phyloP scores from a whole-genome alignment of 2,797 vertebrate genomes.

The Trachurus trachurus region DNA sequence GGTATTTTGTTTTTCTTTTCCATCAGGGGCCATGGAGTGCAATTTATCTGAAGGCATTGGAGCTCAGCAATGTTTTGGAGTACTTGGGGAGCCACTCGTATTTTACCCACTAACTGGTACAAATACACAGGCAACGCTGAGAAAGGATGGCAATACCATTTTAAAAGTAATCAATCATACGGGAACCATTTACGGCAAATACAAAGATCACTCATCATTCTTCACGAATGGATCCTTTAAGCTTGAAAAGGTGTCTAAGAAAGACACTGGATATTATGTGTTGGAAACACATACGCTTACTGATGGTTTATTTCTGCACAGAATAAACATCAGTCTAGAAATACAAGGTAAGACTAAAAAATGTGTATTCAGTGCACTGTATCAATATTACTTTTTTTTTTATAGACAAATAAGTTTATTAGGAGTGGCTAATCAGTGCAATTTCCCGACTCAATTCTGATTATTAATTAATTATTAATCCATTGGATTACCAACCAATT shows the following conservation, averaged over 20 bases:
- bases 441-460: too few relatives aligned
- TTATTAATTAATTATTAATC: too few relatives aligned
- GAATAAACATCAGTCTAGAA: slow-evolving; percentile 10
- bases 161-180: background rate
- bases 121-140: background rate
- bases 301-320: accelerated
- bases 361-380: too few relatives aligned
- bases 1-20: background rate
- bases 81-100: background rate
- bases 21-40: slow-evolving; percentile 7
- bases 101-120: background rate
- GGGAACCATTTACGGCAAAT: background rate
- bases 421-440: too few relatives aligned
- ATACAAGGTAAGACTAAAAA: slow-evolving; percentile 16
- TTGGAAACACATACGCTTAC: background rate
- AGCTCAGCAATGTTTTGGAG: slow-evolving; percentile 15
- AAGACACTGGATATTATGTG: slow-evolving; percentile 18
- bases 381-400: too few relatives aligned
- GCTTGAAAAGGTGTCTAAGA: background rate
- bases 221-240: slow-evolving; percentile 14
- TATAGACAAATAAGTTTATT: too few relatives aligned
- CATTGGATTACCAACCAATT: too few relatives aligned
- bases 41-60: background rate
- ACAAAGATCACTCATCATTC: background rate
- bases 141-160: background rate